These are phyloP conservation scores for Peromyscus attwateri DNA, from an alignment of 2,797 vertebrate species.

Conservation along the genomic window DNA sequence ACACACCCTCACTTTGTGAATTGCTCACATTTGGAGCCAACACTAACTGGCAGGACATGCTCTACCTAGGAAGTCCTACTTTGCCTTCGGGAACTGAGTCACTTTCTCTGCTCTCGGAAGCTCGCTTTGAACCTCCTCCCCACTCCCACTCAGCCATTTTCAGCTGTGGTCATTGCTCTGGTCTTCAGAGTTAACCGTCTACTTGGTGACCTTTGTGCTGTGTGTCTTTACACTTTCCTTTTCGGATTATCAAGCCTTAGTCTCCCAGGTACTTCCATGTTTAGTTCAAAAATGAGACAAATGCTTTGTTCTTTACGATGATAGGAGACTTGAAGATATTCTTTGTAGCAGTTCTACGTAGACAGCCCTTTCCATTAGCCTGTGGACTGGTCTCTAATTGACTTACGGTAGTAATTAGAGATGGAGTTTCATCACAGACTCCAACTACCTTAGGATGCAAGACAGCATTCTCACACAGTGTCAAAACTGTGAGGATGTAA, in stretches of 20 bases:
- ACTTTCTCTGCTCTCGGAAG: not conserved
- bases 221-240: not conserved
- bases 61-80: not conserved
- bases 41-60: not conserved
- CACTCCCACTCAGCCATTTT: not conserved
- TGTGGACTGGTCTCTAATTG: constrained; percentile 27
- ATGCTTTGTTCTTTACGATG: constrained; percentile 12
- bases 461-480: not conserved
- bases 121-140: not conserved
- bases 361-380: not conserved
- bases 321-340: not conserved
- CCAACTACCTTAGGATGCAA: constrained; percentile 16
- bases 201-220: not conserved
- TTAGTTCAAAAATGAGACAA: not conserved
- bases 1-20: not conserved
- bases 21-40: not conserved
- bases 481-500: not conserved
- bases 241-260: not conserved
- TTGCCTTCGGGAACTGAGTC: constrained; percentile 36
- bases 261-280: not conserved
- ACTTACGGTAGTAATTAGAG: constrained; percentile 26
- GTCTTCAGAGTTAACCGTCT: not conserved
- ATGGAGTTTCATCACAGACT: constrained; percentile 24
- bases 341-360: not conserved
- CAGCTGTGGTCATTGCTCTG: not conserved